Evolutionary conservation across 2,797 vertebrate genomes (phyloP).

Genomic region (Eremophila alpestris): DNA sequence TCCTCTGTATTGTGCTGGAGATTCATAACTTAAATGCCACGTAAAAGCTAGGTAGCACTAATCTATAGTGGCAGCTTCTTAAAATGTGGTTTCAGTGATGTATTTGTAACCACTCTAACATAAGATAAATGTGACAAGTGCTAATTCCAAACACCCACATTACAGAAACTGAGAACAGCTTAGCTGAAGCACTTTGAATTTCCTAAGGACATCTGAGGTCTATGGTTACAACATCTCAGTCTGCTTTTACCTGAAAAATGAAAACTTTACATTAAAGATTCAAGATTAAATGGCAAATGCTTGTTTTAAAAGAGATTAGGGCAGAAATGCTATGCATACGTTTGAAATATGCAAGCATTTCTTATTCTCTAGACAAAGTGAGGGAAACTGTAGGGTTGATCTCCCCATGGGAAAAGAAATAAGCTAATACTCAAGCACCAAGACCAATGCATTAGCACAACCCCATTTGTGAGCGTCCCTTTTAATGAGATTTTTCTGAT

Average conservation of each 20-base stretch:
- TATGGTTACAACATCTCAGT: not conserved
- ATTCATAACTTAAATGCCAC: not conserved
- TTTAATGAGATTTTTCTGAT: not conserved
- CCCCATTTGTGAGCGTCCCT: not conserved
- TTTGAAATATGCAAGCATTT: not conserved
- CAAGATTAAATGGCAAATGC: not conserved
- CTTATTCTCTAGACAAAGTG: not conserved
- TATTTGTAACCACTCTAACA: conserved; percentile 27
- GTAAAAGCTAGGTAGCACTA: not conserved
- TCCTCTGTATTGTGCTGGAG: not conserved
- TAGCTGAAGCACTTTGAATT: conserved; percentile 26
- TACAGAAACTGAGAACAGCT: conserved; percentile 45
- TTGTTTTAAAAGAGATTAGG: not conserved
- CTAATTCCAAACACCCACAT: conserved; percentile 37
- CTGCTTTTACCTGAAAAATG: conserved; percentile 11
- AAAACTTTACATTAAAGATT: not conserved
- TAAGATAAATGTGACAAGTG: conserved; percentile 61
- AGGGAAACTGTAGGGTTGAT: not conserved
- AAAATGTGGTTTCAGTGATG: conserved; percentile 46
- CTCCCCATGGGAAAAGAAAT: not conserved
- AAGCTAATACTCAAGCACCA: not conserved
- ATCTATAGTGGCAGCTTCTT: conserved; percentile 48
- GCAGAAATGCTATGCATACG: not conserved
- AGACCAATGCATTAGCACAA: not conserved
- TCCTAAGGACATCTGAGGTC: conserved; percentile 32